phyloP scores from a whole-genome alignment of 2,113 vertebrate species.

The Nesogale talazaci region DNA sequence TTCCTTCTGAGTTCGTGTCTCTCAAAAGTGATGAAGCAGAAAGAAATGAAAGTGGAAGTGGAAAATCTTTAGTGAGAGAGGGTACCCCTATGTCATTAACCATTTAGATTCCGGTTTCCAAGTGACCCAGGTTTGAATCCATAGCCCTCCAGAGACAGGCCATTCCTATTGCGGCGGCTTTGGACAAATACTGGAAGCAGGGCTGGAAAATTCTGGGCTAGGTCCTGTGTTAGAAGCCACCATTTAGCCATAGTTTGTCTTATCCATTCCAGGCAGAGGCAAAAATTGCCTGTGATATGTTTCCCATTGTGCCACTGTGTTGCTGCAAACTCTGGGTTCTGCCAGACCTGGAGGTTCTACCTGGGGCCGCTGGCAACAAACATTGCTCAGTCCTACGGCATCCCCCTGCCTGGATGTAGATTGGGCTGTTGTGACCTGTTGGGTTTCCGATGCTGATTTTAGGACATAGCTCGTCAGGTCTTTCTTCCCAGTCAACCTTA shows the following conservation, averaged over 20 bases:
- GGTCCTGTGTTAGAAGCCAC: not conserved
- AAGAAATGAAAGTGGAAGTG: not conserved
- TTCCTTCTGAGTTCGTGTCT: not conserved
- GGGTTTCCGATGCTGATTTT: not conserved
- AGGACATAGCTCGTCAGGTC: not conserved
- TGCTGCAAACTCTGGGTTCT: too few relatives aligned
- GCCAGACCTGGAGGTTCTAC: too few relatives aligned
- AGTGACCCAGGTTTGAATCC: not conserved
- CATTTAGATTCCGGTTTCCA: rapidly evolving
- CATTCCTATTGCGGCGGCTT: not conserved
- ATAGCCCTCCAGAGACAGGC: not conserved
- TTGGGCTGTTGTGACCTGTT: not conserved
- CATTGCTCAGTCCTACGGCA: not conserved
- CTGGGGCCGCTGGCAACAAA: not conserved
- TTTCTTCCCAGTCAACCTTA: not conserved
- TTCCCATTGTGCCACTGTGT: not conserved
- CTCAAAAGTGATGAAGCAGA: not conserved
- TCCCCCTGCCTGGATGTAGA: not conserved
- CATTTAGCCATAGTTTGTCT: not conserved
- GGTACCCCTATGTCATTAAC: not conserved
- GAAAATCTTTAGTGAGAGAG: not conserved
- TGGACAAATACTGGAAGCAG: not conserved
- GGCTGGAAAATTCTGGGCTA: not conserved
- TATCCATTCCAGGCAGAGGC: not conserved
- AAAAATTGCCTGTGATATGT: not conserved